phyloP scores from a whole-genome alignment of 2,113 vertebrate genomes.

The Apaloderma vittatum region DNA sequence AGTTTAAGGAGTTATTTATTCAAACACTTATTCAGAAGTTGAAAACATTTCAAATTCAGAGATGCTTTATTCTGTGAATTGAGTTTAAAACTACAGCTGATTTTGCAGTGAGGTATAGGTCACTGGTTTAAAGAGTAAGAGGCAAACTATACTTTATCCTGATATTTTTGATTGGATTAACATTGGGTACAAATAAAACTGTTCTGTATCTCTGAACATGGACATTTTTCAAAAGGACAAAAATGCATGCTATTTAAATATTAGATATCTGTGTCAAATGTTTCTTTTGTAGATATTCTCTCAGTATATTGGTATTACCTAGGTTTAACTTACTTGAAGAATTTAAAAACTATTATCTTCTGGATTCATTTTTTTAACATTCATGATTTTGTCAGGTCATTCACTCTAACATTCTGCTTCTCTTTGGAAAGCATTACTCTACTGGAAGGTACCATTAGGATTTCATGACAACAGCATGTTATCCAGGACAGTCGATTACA shows the following conservation, averaged over 20 bases:
- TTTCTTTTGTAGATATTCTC: neutral
- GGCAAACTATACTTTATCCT: neutral
- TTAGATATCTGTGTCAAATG: neutral
- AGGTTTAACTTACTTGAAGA: neutral
- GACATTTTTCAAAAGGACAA: conserved; percentile 39
- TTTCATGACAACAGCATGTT: neutral
- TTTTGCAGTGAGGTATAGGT: neutral
- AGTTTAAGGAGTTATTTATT: conserved; percentile 46
- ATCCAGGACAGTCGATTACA: conserved; percentile 34
- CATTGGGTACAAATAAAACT: neutral
- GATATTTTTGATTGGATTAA: conserved; percentile 35
- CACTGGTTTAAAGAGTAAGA: neutral
- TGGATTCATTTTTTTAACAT: neutral
- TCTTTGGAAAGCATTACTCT: conserved; percentile 31
- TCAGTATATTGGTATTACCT: neutral
- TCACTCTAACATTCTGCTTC: conserved; percentile 21
- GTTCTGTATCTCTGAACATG: neutral
- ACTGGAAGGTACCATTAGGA: conserved; percentile 30
- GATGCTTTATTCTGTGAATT: neutral
- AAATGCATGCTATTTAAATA: neutral
- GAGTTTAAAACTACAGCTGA: conserved; percentile 19
- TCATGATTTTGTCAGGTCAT: neutral
- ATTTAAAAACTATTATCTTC: neutral
- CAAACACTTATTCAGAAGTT: neutral
- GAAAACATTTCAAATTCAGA: neutral